These are phyloP conservation scores for Tiphia femorata DNA, from an alignment of 2,888 invertebrate species.

Conservation along the genomic window DNA sequence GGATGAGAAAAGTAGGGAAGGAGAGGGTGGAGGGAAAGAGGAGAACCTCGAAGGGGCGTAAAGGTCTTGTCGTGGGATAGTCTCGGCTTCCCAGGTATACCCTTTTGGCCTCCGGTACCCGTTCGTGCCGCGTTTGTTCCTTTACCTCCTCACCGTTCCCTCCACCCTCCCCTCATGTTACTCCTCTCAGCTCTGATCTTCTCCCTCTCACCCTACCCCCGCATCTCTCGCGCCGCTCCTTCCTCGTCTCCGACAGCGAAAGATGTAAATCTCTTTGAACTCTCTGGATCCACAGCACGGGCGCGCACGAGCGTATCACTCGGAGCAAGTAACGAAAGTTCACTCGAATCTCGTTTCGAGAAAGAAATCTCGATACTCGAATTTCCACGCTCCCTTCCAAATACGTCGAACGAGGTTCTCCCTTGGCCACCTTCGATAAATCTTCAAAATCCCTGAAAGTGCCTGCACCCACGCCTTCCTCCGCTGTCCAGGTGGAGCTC, in stretches of 20 bases:
- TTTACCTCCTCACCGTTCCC: slow-evolving; percentile 11
- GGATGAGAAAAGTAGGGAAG: too few relatives aligned
- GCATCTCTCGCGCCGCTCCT: slow-evolving; percentile 14
- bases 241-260: slow-evolving; percentile 12
- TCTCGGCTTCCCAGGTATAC: slow-evolving; percentile 35
- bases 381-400: too few relatives aligned
- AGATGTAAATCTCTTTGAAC: slow-evolving; percentile 43
- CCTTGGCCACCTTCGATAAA: too few relatives aligned
- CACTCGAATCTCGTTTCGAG: too few relatives aligned
- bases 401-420: too few relatives aligned
- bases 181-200: slow-evolving; percentile 5
- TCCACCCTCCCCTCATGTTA: neutral
- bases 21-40: neutral
- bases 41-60: slow-evolving; percentile 21
- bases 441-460: too few relatives aligned
- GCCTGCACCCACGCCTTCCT: too few relatives aligned
- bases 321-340: slow-evolving; percentile 28
- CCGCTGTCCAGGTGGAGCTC: too few relatives aligned
- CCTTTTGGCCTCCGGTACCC: slow-evolving; percentile 35
- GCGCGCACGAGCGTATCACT: slow-evolving; percentile 3
- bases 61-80: slow-evolving; percentile 39
- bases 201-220: slow-evolving; percentile 9
- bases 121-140: slow-evolving; percentile 33
- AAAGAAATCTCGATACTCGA: too few relatives aligned
- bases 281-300: slow-evolving; percentile 25